A percentile compares a stretch with the other conserved stretches of the same genome.
phyloP scores from a whole-genome alignment of 2,113 vertebrate species.

The Rhineura floridana region DNA sequence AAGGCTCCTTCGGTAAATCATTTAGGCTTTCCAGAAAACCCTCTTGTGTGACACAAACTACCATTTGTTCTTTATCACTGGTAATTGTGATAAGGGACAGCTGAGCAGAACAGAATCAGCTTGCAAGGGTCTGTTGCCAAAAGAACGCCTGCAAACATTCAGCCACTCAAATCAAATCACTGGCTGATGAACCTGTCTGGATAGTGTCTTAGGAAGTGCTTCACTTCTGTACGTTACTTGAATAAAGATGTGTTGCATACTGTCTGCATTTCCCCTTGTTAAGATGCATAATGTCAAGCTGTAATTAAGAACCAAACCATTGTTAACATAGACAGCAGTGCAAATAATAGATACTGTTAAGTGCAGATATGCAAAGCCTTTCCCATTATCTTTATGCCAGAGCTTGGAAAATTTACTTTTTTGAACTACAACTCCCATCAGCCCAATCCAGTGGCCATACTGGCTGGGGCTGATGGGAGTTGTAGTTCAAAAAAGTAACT shows the following conservation, averaged over 20 bases:
- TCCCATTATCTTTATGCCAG: too few species aligned
- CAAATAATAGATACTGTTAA: too few species aligned
- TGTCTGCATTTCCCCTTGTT: too few species aligned
- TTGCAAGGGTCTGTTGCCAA: constrained; percentile 38
- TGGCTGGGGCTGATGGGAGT: too few species aligned
- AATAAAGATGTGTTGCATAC: too few species aligned
- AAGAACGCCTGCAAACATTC: not conserved
- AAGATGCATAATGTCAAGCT: not conserved
- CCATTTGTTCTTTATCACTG: constrained; percentile 32
- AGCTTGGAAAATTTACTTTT: too few species aligned
- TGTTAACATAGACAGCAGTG: too few species aligned
- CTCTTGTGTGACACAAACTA: constrained; percentile 37
- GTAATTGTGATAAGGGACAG: constrained; percentile 39
- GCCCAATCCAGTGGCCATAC: too few species aligned
- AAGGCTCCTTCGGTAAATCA: constrained; percentile 19
- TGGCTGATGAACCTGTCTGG: not conserved
- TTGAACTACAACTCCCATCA: too few species aligned
- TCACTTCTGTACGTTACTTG: not conserved
- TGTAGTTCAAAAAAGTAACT: too few species aligned
- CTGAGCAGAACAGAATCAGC: constrained; percentile 33
- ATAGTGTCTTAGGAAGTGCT: not conserved
- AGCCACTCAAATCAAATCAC: constrained; percentile 25
- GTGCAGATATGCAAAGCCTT: too few species aligned
- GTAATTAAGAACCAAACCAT: not conserved
- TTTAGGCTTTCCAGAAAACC: constrained; percentile 12